Evolutionary conservation across 1,140 invertebrate species (phyloP).

Genomic region (Drosophila suzukii): DNA sequence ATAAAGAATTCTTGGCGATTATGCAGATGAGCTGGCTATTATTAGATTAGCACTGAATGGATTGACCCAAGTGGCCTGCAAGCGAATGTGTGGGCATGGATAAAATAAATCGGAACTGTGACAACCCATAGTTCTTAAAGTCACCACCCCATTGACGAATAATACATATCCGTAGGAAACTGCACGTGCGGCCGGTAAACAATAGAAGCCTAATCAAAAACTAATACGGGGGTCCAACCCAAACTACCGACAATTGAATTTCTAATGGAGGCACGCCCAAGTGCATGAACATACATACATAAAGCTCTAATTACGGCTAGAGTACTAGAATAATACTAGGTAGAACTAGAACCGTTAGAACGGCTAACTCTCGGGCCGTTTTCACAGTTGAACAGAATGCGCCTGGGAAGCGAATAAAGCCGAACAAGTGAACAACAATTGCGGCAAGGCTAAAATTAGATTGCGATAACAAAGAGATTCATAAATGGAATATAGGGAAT

Average conservation of each 20-base stretch:
- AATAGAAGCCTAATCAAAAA: conserved; percentile 15
- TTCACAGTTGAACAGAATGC: conserved; percentile 61
- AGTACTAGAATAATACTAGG: neutral
- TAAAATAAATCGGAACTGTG: neutral
- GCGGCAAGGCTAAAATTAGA: conserved; percentile 21
- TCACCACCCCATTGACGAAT: neutral
- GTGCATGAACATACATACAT: conserved; percentile 47
- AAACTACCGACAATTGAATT: conserved; percentile 31
- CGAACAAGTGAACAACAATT: conserved; percentile 46
- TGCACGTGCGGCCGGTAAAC: conserved; percentile 51
- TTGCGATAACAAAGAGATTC: conserved; percentile 23
- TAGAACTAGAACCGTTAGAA: conserved; percentile 36
- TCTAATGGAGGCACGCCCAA: conserved; percentile 53
- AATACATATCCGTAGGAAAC: neutral
- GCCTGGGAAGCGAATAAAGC: conserved; percentile 53
- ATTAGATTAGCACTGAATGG: conserved; percentile 25
- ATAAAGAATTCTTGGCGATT: conserved; percentile 18
- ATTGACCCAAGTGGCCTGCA: conserved; percentile 3
- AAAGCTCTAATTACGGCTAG: conserved; percentile 45
- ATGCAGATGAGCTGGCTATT: conserved; percentile 21
- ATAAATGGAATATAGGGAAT: conserved; percentile 37
- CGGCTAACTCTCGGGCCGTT: conserved; percentile 32
- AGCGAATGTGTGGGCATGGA: neutral
- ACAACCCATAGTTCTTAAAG: neutral
- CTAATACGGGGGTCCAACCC: conserved; percentile 19